phyloP scores from a whole-genome alignment of 2,888 invertebrate species.

The Cheilosia grossa region DNA sequence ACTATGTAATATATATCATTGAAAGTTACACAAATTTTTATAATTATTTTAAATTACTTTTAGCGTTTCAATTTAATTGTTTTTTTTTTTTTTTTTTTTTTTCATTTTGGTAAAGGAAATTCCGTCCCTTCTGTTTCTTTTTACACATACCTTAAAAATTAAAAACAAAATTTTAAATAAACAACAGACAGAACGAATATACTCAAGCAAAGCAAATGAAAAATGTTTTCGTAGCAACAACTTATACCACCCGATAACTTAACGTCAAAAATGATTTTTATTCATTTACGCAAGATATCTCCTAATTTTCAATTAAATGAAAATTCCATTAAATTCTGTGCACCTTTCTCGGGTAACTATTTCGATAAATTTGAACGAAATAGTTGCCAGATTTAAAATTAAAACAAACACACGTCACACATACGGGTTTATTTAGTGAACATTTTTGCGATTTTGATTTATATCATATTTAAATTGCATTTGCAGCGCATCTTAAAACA shows the following conservation, averaged over 20 bases:
- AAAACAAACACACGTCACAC: conserved; percentile 1
- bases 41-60: conserved; percentile 48
- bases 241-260: conserved; percentile 61
- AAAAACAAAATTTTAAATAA: background rate
- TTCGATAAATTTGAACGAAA: conserved; percentile 43
- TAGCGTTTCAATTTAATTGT: conserved; percentile 38
- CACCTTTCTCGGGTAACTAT: conserved; percentile 40
- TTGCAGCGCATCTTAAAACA: background rate
- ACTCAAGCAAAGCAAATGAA: conserved; percentile 17
- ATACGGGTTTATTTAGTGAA: background rate
- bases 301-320: conserved; percentile 28
- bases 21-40: conserved; percentile 58
- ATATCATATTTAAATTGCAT: background rate
- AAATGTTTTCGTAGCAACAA: background rate
- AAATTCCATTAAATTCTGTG: conserved; percentile 1
- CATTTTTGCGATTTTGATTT: background rate
- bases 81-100: conserved; percentile 11
- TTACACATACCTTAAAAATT: conserved; percentile 36
- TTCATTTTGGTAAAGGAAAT: conserved; percentile 34
- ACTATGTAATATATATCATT: conserved; percentile 43
- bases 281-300: conserved; percentile 71
- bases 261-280: conserved; percentile 62
- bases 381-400: conserved; percentile 34
- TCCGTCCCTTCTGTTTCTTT: conserved; percentile 30
- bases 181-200: conserved; percentile 21